These are phyloP conservation scores for Melanotus villosus DNA, from an alignment of 2,888 invertebrate species.

Conservation along the genomic window DNA sequence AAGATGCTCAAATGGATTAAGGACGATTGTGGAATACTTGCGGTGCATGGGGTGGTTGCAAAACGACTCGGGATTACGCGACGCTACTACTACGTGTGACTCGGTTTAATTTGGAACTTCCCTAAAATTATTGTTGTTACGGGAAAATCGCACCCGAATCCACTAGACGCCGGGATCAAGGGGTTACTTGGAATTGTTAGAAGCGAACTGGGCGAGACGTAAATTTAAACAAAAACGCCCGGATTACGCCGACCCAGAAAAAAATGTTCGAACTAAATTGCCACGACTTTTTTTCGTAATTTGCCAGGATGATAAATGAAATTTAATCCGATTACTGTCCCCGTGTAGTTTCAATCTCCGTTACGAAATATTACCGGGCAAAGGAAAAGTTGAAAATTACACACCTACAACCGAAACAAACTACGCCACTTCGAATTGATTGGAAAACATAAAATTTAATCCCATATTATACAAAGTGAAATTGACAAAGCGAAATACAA, in stretches of 20 bases:
- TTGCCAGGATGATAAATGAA: background rate
- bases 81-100: conserved; percentile 27
- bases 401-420: too few relatives aligned
- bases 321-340: background rate
- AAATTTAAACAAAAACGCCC: background rate
- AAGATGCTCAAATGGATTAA: conserved; percentile 51
- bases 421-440: background rate
- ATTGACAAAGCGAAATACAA: conserved; percentile 25
- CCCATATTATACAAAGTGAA: conserved; percentile 22
- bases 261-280: too few relatives aligned
- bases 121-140: conserved; percentile 23
- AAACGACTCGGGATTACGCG: conserved; percentile 30
- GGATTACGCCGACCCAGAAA: too few relatives aligned
- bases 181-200: conserved; percentile 11
- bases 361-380: background rate
- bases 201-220: background rate
- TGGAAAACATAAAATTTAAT: conserved; percentile 14
- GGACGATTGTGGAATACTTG: conserved; percentile 45
- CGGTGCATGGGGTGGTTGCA: conserved; percentile 15
- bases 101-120: conserved; percentile 31
- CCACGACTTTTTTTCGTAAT: background rate
- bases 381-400: conserved; percentile 3
- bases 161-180: conserved; percentile 2
- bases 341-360: background rate
- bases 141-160: conserved; percentile 15